Base-by-base conservation (phyloP, 2,888 invertebrate genomes). In the Crioceris asparagi region DNA sequence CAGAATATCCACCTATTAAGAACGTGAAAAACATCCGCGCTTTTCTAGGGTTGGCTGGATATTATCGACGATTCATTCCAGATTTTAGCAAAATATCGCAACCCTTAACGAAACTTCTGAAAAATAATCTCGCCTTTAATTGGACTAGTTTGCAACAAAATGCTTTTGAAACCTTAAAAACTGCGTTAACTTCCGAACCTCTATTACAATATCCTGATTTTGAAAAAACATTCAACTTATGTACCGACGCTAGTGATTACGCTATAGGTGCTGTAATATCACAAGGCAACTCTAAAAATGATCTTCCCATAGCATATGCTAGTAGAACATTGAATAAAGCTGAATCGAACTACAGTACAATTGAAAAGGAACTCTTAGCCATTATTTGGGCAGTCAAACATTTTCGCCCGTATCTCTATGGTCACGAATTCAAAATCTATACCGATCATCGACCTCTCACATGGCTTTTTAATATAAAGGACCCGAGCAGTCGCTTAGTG, bases 361-460 rank as follows among this genome's bases (percentile, higher is more conserved):
- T 46, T 2, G 56, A 61, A 41, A 50, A 48, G 29, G 57, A 60
- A 46, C 33, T 57, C 1, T 29, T 60, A 29, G 54, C 54, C 0
- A 54, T 61, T 4, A 18, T 30, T 15, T 40, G 26, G 46, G 50
- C 52, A 8, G 29, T 25, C 23, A 51, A 56, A 40, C 46, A 56
- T 19, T 32, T 32, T 21, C n/a, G 32, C 11, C 3, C 3, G 2
- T 19, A 19, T 7, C 19, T 32, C 29, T 38, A 18, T 27, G 21
- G 17, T 5, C 14, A 32, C 57, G 44, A 52, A 39, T 60, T 60
- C 32, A 44, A 17, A 10, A 50, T 60, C n/a, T 16, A 53, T 4
- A 61, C 50, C 0, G 57, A 61, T 39, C 60, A 61, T 36, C 35
- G 46, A 39, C 55, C 57, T 1, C 35, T 60, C 12, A 40, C 35